Base-by-base conservation (phyloP, 2,888 invertebrate species). In the Philopedon plagiatum region DNA sequence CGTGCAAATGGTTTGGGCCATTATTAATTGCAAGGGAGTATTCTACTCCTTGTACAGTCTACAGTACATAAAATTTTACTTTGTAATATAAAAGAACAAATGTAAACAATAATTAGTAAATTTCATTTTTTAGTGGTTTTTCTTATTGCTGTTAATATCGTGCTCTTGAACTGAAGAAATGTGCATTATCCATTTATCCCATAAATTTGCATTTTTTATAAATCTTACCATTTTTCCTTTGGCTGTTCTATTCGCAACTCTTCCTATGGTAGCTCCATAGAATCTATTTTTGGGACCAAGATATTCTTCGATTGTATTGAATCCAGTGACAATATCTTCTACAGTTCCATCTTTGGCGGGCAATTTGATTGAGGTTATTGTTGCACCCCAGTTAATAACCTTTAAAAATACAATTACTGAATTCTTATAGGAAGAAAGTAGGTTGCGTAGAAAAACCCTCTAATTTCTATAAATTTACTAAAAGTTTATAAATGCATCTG, bases 331-430 rank as follows among this genome's bases (percentile, higher is more conserved):
- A 18, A 78, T 58, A 64, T 78, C 78, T 29, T 76, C 75, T 23
- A 75, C 32, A 7, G 75, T 76, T 11, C 75, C 74, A 62, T 74
- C 39, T 51, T 64, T 76, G 60, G 95, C 93, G 0, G 94, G 94
- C 1, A 92, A 89, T 81, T 90, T 89, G 9, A 97, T 88, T 15
- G 91, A 88, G 0, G 92, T 93, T 64, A 97, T 91, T 1, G 93
- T 93, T 0, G 94, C 96, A 29, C 97, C 97, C 78, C 93, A 93
- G n/a, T 91, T 91, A 64, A 95, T 90, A 1, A 67, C 54, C 71
- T 71, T 4, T 8, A 34, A 37, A n/a, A 13, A 67, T 26, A 21
- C 29, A 34, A 32, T 18, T 11, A 41, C 4, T 41, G 13, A 13
- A 18, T 34, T 34, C 11, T 34, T 3, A 26, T 26, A 5, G 26